These are phyloP conservation scores for Psilopsiagon aymara DNA, from an alignment of 2,113 vertebrate genomes.

Conservation along the genomic window DNA sequence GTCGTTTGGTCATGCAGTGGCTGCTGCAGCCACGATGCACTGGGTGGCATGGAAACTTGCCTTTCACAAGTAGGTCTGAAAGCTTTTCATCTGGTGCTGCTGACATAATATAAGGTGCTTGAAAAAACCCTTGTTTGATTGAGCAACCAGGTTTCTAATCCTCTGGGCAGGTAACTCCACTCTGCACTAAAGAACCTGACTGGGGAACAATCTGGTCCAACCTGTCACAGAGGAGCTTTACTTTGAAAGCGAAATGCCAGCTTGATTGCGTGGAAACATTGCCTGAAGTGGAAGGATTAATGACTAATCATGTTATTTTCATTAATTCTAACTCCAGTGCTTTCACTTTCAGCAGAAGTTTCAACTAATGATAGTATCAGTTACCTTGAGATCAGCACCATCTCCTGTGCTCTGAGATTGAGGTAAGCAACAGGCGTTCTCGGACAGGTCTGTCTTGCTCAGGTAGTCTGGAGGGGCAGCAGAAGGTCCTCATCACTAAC, in stretches of 20 bases:
- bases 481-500: neutral
- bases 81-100: neutral
- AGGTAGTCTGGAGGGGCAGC: neutral
- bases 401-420: neutral
- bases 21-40: accelerated
- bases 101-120: neutral
- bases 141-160: neutral
- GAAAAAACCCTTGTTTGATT: neutral
- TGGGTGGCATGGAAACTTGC: neutral
- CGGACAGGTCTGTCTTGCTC: neutral
- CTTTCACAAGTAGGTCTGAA: neutral
- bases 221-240: neutral
- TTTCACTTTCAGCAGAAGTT: neutral
- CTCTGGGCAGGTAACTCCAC: neutral
- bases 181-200: neutral
- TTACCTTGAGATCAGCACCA: neutral
- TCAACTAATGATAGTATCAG: neutral
- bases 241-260: neutral
- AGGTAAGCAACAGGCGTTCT: accelerated
- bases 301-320: neutral
- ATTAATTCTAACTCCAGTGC: neutral
- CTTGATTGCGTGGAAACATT: neutral
- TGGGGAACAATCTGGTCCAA: neutral
- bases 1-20: accelerated
- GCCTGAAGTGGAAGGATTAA: neutral